Conservation (phyloP, 2,113 vertebrate genomes). For the Lagopus muta region DNA sequence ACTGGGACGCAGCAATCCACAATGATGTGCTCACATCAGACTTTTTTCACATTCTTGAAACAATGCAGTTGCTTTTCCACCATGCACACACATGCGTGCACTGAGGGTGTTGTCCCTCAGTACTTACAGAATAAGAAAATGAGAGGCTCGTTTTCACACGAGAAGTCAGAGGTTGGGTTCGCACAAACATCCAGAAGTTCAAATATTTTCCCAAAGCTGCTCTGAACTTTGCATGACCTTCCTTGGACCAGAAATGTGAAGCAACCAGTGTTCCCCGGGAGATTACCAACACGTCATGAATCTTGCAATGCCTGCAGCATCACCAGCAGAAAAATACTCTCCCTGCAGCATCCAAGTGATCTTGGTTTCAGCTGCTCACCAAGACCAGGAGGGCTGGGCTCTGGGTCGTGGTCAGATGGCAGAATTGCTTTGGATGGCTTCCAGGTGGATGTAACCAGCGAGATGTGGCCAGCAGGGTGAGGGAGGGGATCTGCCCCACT, state of each 20-base stretch:
- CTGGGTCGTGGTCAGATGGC: fast-evolving
- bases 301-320: not conserved
- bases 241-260: not conserved
- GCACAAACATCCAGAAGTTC: constrained; percentile 16
- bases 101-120: not conserved
- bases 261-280: not conserved
- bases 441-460: not conserved
- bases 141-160: not conserved
- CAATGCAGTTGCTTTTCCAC: not conserved
- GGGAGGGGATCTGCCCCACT: too few relatives aligned
- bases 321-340: not conserved
- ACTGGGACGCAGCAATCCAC: not conserved
- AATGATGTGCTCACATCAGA: not conserved
- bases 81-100: fast-evolving
- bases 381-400: not conserved
- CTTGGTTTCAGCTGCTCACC: not conserved
- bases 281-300: not conserved
- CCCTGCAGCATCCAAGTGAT: not conserved
- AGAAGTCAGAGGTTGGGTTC: not conserved
- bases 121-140: not conserved
- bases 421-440: not conserved
- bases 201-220: constrained; percentile 29
- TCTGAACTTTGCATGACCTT: constrained; percentile 50
- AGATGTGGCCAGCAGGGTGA: too few relatives aligned
- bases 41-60: not conserved